Percentiles rank a stretch among this genome's conserved stretches.
Conservation (phyloP, 2,797 vertebrate species). For the Poeciliopsis turneri region DNA sequence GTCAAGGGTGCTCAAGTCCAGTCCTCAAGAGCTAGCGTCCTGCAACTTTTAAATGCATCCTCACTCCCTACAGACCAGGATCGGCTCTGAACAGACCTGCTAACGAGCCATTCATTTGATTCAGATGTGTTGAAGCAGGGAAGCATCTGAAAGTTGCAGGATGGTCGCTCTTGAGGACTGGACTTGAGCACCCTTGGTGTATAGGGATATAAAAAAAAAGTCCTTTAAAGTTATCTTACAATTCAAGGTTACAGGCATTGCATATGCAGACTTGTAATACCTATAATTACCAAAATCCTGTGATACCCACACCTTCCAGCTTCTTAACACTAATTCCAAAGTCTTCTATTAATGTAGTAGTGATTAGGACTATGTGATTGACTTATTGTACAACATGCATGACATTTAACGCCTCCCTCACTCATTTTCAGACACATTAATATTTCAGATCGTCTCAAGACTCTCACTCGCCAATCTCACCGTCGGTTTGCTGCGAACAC, state of each 20-base stretch:
- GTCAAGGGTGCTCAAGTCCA: no score
- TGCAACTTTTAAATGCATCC: no score
- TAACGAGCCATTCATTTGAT: no score
- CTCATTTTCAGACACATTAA: slow-evolving; percentile 10
- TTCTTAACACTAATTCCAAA: not conserved
- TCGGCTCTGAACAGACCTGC: no score
- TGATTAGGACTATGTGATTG: slow-evolving; percentile 11
- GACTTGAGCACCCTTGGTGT: not conserved
- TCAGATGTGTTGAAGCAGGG: no score
- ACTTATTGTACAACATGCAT: slow-evolving; percentile 32
- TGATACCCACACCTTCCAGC: not conserved
- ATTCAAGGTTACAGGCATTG: not conserved
- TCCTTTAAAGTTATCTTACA: not conserved
- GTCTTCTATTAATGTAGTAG: not conserved
- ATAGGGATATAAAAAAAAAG: not conserved
- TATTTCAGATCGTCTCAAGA: slow-evolving; percentile 35
- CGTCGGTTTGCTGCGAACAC: slow-evolving; percentile 18
- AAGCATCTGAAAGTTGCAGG: no score
- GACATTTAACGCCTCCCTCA: slow-evolving; percentile 28
- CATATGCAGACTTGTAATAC: not conserved
- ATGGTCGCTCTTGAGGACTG: no score
- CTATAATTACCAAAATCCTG: not conserved
- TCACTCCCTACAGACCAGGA: no score
- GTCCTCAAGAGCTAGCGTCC: no score
- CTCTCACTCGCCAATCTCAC: slow-evolving; percentile 20